Conservation (phyloP, 1,140 invertebrate species). For the Microplitis demolitor region DNA sequence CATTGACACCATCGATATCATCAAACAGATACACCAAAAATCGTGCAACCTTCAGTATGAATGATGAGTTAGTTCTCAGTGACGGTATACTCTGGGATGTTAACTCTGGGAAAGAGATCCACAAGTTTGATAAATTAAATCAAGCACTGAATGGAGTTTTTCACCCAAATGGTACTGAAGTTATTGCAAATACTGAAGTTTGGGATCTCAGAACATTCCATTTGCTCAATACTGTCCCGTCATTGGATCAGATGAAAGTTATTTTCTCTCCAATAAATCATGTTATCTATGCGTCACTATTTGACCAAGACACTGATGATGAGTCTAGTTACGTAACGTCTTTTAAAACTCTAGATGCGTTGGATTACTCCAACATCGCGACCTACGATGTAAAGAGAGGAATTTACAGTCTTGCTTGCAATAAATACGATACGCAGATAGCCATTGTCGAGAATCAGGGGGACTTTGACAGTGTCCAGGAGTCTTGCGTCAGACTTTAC, state of each 20-base stretch:
- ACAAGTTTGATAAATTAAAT: conserved; percentile 98
- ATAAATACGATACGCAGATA: conserved; percentile 78
- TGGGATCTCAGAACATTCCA: conserved; percentile 97
- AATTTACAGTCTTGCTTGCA: conserved; percentile 77
- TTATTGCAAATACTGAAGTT: conserved; percentile 87
- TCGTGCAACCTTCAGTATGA: conserved; percentile 90
- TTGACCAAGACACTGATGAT: conserved; percentile 71
- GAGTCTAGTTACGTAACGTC: conserved; percentile 78
- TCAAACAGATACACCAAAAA: conserved; percentile 95
- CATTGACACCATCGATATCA: conserved; percentile 73
- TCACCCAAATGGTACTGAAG: conserved; percentile 95
- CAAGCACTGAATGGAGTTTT: conserved; percentile 93
- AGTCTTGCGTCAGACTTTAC: conserved; percentile 83
- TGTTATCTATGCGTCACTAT: conserved; percentile 69
- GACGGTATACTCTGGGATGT: conserved; percentile 98
- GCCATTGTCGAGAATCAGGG: conserved; percentile 83
- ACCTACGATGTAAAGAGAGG: conserved; percentile 88
- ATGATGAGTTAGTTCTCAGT: conserved; percentile 87
- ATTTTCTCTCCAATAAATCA: conserved; percentile 72
- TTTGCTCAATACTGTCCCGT: conserved; percentile 89
- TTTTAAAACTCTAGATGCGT: conserved; percentile 92
- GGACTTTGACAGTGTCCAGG: conserved; percentile 76
- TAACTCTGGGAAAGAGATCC: conserved; percentile 82
- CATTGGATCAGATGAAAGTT: conserved; percentile 86
- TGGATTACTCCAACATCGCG: conserved; percentile 92